Evolutionary conservation across 2,797 vertebrate species (phyloP).

Genomic region (Enteromius argenteus): DNA sequence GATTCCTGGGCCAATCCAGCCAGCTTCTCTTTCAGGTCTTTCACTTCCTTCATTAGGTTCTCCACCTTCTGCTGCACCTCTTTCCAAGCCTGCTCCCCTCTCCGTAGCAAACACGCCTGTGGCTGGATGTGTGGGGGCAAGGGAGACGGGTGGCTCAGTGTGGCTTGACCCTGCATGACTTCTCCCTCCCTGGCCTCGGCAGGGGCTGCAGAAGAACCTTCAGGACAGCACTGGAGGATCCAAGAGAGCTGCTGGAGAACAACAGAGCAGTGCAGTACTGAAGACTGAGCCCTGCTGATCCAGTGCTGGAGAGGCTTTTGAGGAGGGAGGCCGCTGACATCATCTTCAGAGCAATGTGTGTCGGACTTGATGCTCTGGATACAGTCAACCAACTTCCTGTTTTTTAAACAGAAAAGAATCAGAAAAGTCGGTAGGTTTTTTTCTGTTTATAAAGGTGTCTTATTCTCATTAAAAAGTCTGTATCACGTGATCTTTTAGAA

Average conservation of each 20-base stretch:
- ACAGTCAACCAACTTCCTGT: conserved; percentile 83
- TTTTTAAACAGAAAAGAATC: background rate
- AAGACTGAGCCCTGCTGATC: conserved; percentile 78
- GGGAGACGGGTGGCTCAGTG: conserved; percentile 83
- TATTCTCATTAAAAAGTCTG: background rate
- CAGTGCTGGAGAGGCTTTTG: conserved; percentile 83
- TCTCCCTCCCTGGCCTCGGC: conserved; percentile 64
- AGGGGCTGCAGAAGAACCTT: conserved; percentile 55
- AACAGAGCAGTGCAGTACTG: conserved; percentile 83
- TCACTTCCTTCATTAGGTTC: conserved; percentile 72
- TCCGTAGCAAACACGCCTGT: conserved; percentile 82
- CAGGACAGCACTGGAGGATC: conserved; percentile 91
- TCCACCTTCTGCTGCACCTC: conserved; percentile 72
- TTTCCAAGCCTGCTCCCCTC: conserved; percentile 82
- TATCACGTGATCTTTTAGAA: background rate
- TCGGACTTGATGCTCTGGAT: conserved; percentile 79
- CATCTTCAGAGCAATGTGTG: conserved; percentile 64
- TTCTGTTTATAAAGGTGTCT: background rate
- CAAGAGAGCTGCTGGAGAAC: conserved; percentile 87
- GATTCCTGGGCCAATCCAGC: conserved; percentile 77
- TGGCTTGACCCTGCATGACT: conserved; percentile 64
- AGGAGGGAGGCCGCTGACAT: conserved; percentile 82
- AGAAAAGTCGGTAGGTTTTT: background rate
- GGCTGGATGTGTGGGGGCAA: conserved; percentile 81
- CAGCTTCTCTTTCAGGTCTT: conserved; percentile 79